Percentiles rank a stretch among this genome's conserved stretches.
These are phyloP conservation scores for Drosophila melanica DNA, from an alignment of 1,140 invertebrate genomes.

Conservation along the genomic window DNA sequence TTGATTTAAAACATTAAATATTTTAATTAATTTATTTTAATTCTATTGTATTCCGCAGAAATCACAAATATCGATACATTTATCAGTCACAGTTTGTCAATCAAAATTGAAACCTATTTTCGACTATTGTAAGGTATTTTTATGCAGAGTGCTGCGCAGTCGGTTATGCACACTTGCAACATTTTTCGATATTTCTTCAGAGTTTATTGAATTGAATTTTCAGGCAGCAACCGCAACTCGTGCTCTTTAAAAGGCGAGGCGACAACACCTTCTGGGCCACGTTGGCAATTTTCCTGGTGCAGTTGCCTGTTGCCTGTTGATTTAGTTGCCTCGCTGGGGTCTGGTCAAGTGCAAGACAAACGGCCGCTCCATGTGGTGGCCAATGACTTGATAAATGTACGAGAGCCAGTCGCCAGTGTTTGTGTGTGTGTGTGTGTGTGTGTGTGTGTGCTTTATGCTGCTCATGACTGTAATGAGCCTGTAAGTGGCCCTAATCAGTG, in stretches of 20 bases:
- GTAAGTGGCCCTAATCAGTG: conserved; percentile 81
- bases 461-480: conserved; percentile 78
- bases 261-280: conserved; percentile 20
- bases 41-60: too few species aligned
- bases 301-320: conserved; percentile 18
- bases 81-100: too few species aligned
- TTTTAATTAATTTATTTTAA: too few species aligned
- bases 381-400: conserved; percentile 78
- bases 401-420: neutral
- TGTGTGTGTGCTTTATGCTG: conserved; percentile 61
- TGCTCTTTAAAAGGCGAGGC: conserved; percentile 7
- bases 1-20: too few species aligned
- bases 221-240: neutral
- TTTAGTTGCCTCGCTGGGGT: conserved; percentile 40
- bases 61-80: too few species aligned
- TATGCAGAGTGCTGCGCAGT: too few species aligned
- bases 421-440: conserved; percentile 38
- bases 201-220: neutral
- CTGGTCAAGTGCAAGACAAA: conserved; percentile 79
- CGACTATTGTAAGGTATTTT: too few species aligned
- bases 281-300: neutral
- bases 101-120: too few species aligned
- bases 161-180: too few species aligned
- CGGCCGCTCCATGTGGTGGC: conserved; percentile 77
- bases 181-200: too few species aligned